phyloP scores from a whole-genome alignment of 1,140 invertebrate genomes.

The Periplaneta americana region DNA sequence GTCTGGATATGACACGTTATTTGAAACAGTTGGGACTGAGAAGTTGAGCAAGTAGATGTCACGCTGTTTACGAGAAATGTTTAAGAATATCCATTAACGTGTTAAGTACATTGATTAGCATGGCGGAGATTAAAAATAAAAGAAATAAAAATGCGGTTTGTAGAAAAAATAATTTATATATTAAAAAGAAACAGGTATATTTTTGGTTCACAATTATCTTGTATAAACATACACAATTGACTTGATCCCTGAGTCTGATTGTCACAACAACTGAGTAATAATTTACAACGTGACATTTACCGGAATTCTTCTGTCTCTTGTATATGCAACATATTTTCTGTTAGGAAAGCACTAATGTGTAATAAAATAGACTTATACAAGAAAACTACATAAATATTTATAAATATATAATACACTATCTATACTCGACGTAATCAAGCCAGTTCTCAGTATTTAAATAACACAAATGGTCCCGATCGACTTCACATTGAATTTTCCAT shows the following conservation, averaged over 20 bases:
- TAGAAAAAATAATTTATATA: not conserved
- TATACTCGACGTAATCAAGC: not conserved
- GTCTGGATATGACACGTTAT: no score
- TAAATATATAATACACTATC: not conserved
- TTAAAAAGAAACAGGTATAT: not conserved
- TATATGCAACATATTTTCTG: not conserved
- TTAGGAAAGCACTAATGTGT: not conserved
- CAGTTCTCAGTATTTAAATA: not conserved
- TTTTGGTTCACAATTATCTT: not conserved
- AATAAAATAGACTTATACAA: not conserved
- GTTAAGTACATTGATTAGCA: not conserved
- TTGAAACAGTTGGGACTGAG: no score
- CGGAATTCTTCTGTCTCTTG: not conserved
- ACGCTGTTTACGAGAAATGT: not conserved
- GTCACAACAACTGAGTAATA: not conserved
- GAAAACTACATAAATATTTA: not conserved
- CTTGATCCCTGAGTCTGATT: not conserved
- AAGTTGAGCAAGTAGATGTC: constrained; percentile 9
- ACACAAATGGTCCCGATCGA: not conserved
- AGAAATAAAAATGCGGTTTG: constrained; percentile 10
- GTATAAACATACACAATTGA: not conserved
- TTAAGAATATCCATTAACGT: not conserved
- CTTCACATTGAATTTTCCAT: not conserved
- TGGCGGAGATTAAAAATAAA: not conserved
- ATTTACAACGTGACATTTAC: constrained; percentile 18